Conservation (phyloP, 2,113 vertebrate genomes). For the Cyprinus carpio region DNA sequence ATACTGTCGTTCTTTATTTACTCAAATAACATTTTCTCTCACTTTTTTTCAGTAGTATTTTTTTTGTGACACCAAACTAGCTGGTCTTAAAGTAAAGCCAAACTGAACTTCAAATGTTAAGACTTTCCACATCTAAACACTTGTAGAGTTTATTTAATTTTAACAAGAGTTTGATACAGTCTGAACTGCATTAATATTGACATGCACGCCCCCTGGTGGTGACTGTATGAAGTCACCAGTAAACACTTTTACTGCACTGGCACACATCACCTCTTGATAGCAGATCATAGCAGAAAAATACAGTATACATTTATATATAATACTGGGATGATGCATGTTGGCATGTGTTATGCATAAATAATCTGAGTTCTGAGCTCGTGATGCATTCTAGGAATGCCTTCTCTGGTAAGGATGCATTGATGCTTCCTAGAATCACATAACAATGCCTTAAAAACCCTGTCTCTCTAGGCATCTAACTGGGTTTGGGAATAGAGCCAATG, state of each 20-base stretch:
- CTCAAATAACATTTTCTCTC: too few relatives aligned
- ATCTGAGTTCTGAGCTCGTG: neutral
- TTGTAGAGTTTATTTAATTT: too few relatives aligned
- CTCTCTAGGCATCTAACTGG: neutral
- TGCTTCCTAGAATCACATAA: neutral
- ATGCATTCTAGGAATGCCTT: neutral
- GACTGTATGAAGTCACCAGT: neutral
- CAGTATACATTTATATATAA: neutral
- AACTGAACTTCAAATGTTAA: too few relatives aligned
- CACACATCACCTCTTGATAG: too few relatives aligned
- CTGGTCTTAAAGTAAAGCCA: too few relatives aligned
- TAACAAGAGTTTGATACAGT: neutral
- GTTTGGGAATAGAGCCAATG: neutral
- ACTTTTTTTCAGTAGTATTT: too few relatives aligned
- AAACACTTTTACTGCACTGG: neutral
- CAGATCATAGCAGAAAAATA: neutral
- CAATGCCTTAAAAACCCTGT: neutral
- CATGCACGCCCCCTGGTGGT: neutral
- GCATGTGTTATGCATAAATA: neutral
- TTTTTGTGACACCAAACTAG: neutral
- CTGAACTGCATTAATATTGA: neutral
- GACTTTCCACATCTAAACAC: too few relatives aligned
- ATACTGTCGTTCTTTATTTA: too few relatives aligned
- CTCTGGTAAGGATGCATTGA: neutral
- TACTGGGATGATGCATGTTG: neutral